Evolutionary conservation across 2,113 vertebrate species (phyloP), one percentile per base, ranked within the genome.

Genomic region (Paramormyrops kingsleyae): DNA sequence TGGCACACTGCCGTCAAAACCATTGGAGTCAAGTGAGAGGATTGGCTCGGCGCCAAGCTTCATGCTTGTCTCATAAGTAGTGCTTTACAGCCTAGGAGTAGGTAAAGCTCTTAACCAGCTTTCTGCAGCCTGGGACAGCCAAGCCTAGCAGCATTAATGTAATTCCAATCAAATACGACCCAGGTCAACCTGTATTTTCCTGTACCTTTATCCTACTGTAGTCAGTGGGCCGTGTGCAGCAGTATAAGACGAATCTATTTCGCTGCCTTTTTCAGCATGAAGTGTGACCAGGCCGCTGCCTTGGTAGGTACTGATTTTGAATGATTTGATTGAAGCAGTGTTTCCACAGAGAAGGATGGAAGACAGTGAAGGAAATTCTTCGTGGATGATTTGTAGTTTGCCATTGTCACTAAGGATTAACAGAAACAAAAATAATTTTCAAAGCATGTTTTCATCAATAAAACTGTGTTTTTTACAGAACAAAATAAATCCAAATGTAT

Each of bases 41-140:
- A 83, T 46, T 44, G 35, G 52, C 50, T 46, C 0, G 0, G 21
- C 12, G 89, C 24, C 52, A 31, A 44, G 50, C 88, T 89, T 47
- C 80, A 84, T 5, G 53, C 77, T 52, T 19, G 42, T 56, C 44
- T 50, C 83, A 27, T 87, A 90, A 86, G 83, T 31, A 87, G 42
- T 15, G 47, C 89, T 87, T 70, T 74, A 44, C 89, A 74, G 62
- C 21, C 50, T 50, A 87, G 44, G 46, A 31, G 6, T 70, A 90
- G 88, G 90, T 90, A 89, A 70, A 90, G 88, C 90, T 53, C 50
- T 90, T 88, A 90, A 90, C 70, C 87, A 90, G 87, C 90, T 90
- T 89, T 88, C 56, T 44, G 53, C 31, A 52, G 52, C 83, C 21
- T 88, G 85, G 74, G 56, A 83, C 53, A 70, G 89, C 80, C 44